Base-by-base conservation (phyloP, 2,113 vertebrate genomes). In the Cervus canadensis region DNA sequence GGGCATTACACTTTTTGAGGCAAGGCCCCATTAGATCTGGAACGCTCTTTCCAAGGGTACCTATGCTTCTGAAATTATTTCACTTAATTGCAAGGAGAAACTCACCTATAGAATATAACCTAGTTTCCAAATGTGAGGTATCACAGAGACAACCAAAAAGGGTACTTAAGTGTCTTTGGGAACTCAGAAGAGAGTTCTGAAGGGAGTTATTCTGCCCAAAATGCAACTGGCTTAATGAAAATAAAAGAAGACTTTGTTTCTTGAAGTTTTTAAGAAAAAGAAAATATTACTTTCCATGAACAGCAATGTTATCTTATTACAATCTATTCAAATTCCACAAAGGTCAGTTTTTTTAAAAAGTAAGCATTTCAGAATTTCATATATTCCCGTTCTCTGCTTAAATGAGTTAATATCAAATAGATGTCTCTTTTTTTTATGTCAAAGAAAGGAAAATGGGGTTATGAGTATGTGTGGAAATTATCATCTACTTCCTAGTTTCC, bases 211-310 rank as follows among this genome's bases (percentile, higher is more conserved):
- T 62, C 50, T 59, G 86, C 57, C 62, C 21, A 1, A 54, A 28
- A 89, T 30, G 40, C 28, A 56, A 62, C 2, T 21, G 74, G 54
- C 62, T 88, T 78, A 7, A 36, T 36, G 40, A 83, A 36, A 52
- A 89, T 67, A 28, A 84, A 86, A 78, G 57, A 59, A 59, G 15
- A 52, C 4, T 25, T 11, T 12, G 52, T 60, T 21, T n/a, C 79
- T 67, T 86, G 3, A 94, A 59, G n/a, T 92, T 85, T 79, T 92
- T 67, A 81, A 94, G 67, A 88, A 82, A 88, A 96, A 76, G 6
- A 91, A 97, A 74, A 43, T 21, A 88, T n/a, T 30, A 48, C 4
- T 43, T 2, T 74, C 13, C 19, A 43, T 30, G 5, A 48, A 50
- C 36, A 71, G 15, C 62, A 83, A 87, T 57, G 16, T 45, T 71